Percentiles rank a stretch among this genome's conserved stretches.
phyloP scores from a whole-genome alignment of 2,797 vertebrate species.

The Diglossa cyanea region DNA sequence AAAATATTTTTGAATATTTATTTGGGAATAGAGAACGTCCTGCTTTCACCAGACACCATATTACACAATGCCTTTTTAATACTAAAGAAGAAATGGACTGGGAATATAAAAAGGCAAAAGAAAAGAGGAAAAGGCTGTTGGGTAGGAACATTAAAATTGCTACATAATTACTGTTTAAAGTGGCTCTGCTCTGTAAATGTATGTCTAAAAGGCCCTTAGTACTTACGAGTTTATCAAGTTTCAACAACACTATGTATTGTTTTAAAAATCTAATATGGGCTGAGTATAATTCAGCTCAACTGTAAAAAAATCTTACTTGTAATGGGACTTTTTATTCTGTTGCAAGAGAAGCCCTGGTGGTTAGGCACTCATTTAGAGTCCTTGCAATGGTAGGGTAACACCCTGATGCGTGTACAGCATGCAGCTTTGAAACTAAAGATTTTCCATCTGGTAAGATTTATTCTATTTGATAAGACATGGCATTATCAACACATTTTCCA shows the following conservation, averaged over 20 bases:
- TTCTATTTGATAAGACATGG: not conserved
- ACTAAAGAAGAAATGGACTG: not conserved
- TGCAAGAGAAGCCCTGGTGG: not conserved
- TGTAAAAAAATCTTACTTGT: not conserved
- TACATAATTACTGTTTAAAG: not conserved
- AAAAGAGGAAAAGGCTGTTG: not conserved
- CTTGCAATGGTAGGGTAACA: not conserved
- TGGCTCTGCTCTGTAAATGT: not conserved
- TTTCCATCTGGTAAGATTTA: not conserved
- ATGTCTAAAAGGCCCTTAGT: not conserved
- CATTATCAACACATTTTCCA: not conserved
- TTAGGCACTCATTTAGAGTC: not conserved
- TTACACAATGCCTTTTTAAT: constrained; percentile 41
- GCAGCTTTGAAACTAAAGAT: not conserved
- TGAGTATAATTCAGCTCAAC: not conserved
- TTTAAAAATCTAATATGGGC: not conserved
- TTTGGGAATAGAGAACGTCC: constrained; percentile 21
- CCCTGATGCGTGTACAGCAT: rapidly evolving
- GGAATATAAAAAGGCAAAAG: constrained; percentile 12
- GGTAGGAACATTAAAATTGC: not conserved
- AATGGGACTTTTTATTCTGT: not conserved
- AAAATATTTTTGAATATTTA: constrained; percentile 67
- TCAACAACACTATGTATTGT: not conserved
- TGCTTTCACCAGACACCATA: constrained; percentile 16
- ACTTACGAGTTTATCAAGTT: not conserved